Evolutionary conservation across 2,888 invertebrate genomes (phyloP), one percentile per base, ranked within the genome.

Genomic region (Xanthia icteritia): DNA sequence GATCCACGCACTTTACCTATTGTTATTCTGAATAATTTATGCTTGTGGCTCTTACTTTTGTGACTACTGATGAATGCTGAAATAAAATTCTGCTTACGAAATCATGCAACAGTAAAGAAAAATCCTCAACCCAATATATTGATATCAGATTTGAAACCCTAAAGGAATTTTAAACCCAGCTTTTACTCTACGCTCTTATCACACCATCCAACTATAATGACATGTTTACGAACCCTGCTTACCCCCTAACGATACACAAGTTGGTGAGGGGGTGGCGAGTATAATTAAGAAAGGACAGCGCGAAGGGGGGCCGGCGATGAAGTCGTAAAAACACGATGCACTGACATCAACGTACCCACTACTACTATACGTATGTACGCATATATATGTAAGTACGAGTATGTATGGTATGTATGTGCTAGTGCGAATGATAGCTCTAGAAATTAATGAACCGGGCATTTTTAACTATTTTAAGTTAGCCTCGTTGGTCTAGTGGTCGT

Each of bases 301-400:
- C 69, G 72, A 74, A 73, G 79, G 69, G 75, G 70, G 63, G 54
- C 61, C 68, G 60, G 72, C 73, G 72, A 77, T 82, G 85, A 74
- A 74, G 79, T 85, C 85, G 77, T 86, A 86, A 87, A 87, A 86
- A 75, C 85, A 82, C 75, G 71, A 79, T 87, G 82, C 82, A 77
- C 73, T 74, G 76, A 74, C 87, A 85, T 77, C 71, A 54, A 58
- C 76, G 23, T 56, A 83, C 71, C 60, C 48, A 42, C 56, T 56
- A 66, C 20, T 51, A 23, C 51, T 23, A 0, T 27, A 77, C 15
- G 42, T 61, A 66, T 15, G 2, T 31, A 31, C 31, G 31, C 31
- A 31, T 31, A 2, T 31, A 31, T 31, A 31, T 31, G 20, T n/a
- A 48, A 9, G 2, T 9, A n/a, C n/a, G n/a, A n/a, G n/a, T n/a